phyloP scores from a whole-genome alignment of 2,113 vertebrate species.

The Acanthochromis polyacanthus region DNA sequence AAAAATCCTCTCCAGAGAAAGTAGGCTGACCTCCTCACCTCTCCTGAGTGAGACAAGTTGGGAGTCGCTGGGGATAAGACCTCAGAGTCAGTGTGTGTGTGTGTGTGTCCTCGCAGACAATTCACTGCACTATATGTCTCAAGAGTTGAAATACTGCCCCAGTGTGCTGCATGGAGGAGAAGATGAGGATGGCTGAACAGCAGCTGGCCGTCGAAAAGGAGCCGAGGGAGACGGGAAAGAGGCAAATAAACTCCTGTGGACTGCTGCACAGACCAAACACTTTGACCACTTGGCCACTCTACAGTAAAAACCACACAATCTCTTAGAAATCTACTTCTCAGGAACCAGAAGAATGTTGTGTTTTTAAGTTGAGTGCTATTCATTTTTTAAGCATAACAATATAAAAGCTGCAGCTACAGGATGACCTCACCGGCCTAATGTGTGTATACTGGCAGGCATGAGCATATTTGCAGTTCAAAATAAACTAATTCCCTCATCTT shows the following conservation, averaged over 20 bases:
- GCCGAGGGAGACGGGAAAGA: not conserved
- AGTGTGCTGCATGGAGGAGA: not conserved
- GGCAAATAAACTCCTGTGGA: slow-evolving; percentile 14
- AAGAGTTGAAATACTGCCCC: slow-evolving; percentile 1
- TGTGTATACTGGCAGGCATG: slow-evolving; percentile 31
- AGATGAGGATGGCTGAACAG: not conserved
- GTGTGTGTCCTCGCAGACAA: not conserved
- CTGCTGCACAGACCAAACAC: slow-evolving; percentile 35
- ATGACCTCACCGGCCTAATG: slow-evolving; percentile 27
- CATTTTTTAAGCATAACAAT: slow-evolving; percentile 9
- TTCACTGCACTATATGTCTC: slow-evolving; percentile 12
- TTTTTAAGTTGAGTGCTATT: slow-evolving; percentile 19
- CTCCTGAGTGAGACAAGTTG: slow-evolving; percentile 30
- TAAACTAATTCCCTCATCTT: slow-evolving; percentile 34
- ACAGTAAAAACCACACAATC: slow-evolving; percentile 23
- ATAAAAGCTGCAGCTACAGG: not conserved
- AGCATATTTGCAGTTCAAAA: slow-evolving; percentile 39
- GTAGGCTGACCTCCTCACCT: slow-evolving; percentile 28
- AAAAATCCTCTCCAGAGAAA: slow-evolving; percentile 34
- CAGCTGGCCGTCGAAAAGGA: slow-evolving; percentile 43
- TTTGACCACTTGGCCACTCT: slow-evolving; percentile 30
- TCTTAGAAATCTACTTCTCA: slow-evolving; percentile 24
- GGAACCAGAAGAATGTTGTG: slow-evolving; percentile 10
- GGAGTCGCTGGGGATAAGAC: slow-evolving; percentile 26
- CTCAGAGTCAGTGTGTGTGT: slow-evolving; percentile 6